phyloP scores from a whole-genome alignment of 1,140 invertebrate species.

The Drosophila novamexicana region DNA sequence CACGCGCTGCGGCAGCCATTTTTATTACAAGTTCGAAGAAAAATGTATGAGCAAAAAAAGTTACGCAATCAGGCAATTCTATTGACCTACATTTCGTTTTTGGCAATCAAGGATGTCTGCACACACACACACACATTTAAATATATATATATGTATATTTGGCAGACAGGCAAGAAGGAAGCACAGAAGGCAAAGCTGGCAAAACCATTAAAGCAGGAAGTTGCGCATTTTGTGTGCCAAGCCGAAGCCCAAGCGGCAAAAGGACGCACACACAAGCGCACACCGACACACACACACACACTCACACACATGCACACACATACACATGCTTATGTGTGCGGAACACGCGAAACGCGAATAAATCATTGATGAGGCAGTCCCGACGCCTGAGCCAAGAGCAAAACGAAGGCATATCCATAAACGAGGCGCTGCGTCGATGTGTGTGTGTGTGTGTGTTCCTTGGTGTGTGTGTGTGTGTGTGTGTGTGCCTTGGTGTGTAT shows the following conservation, averaged over 20 bases:
- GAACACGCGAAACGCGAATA: conserved; percentile 77
- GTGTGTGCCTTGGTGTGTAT: conserved; percentile 12
- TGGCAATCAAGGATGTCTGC: conserved; percentile 60
- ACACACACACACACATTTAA: conserved; percentile 23
- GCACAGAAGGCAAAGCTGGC: conserved; percentile 29
- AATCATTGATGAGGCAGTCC: conserved; percentile 72
- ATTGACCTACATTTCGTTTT: conserved; percentile 74
- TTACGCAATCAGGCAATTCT: conserved; percentile 67
- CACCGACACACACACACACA: conserved; percentile 18
- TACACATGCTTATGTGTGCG: conserved; percentile 34
- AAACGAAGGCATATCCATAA: conserved; percentile 35
- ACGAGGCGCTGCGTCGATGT: conserved; percentile 2
- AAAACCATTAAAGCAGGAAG: conserved; percentile 73
- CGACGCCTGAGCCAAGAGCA: conserved; percentile 7
- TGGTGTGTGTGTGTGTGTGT: background rate
- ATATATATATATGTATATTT: conserved; percentile 7
- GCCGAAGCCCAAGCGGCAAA: conserved; percentile 40
- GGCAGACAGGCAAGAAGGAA: conserved; percentile 15
- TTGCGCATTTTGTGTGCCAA: conserved; percentile 61
- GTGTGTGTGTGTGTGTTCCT: background rate
- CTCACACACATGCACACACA: conserved; percentile 25
- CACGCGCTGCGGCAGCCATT: conserved; percentile 10
- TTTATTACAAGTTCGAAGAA: conserved; percentile 3
- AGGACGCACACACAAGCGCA: conserved; percentile 46
- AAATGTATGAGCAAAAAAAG: conserved; percentile 16